Conservation (phyloP, 2,797 vertebrate genomes). For the Thalassophryne amazonica region DNA sequence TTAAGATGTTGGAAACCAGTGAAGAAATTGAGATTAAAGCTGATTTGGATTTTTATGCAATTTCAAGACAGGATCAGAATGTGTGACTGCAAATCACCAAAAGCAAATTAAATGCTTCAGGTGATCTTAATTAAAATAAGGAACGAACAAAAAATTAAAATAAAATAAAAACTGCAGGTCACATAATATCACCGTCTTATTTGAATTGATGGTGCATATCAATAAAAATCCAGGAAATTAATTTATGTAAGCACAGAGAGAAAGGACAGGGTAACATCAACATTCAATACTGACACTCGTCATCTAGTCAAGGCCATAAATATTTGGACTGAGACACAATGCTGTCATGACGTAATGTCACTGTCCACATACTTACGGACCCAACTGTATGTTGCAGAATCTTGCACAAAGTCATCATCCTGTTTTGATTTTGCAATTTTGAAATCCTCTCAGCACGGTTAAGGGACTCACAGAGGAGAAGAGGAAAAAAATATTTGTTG, state of each 20-base stretch:
- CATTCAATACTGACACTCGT: too few species aligned
- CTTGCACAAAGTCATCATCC: conserved; percentile 44
- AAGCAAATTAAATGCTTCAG: neutral
- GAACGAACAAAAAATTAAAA: too few species aligned
- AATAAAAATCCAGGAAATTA: neutral
- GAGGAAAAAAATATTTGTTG: conserved; percentile 11
- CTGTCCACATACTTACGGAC: neutral
- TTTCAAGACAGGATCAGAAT: conserved; percentile 62
- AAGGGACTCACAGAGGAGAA: conserved; percentile 34
- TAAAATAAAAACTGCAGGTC: too few species aligned
- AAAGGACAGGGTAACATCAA: neutral
- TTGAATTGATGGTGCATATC: neutral
- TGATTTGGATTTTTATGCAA: conserved; percentile 27
- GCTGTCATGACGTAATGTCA: too few species aligned
- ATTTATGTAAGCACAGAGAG: neutral
- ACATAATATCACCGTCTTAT: too few species aligned
- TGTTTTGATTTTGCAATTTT: conserved; percentile 55
- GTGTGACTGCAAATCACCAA: neutral
- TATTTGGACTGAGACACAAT: too few species aligned
- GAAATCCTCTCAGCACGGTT: conserved; percentile 13
- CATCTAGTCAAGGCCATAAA: too few species aligned
- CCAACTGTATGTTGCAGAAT: neutral
- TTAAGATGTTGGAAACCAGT: conserved; percentile 38
- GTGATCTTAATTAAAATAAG: neutral
- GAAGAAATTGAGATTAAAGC: conserved; percentile 3